Percentiles rank a stretch among this genome's conserved stretches.
These are phyloP conservation scores for Rotaria socialis DNA, from an alignment of 2,888 invertebrate genomes.

Conservation along the genomic window DNA sequence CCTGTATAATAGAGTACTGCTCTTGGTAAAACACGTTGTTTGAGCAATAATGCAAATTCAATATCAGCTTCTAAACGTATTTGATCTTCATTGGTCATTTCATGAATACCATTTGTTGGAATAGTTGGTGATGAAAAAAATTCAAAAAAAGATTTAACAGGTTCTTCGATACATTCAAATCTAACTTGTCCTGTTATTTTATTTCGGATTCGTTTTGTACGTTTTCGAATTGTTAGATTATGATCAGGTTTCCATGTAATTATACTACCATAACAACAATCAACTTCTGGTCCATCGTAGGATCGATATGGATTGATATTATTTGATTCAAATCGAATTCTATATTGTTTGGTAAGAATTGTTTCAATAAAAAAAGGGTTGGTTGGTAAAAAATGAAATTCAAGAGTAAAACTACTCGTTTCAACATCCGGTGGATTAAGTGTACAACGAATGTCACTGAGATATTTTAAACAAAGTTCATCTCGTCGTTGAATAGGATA, in stretches of 20 bases:
- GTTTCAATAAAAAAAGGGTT: slow-evolving; percentile 43
- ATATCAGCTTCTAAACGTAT: slow-evolving; percentile 85
- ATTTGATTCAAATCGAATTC: slow-evolving; percentile 36
- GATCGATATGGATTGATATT: slow-evolving; percentile 38
- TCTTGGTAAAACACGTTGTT: slow-evolving; percentile 88
- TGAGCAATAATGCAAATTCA: slow-evolving; percentile 94
- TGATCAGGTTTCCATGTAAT: slow-evolving; percentile 41
- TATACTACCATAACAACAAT: slow-evolving; percentile 28
- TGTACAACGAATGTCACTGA: slow-evolving; percentile 71
- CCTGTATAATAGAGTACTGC: slow-evolving; percentile 95
- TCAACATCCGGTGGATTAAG: not conserved
- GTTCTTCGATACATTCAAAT: slow-evolving; percentile 85
- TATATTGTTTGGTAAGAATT: slow-evolving; percentile 42
- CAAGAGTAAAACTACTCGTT: slow-evolving; percentile 38
- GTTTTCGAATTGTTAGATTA: slow-evolving; percentile 62
- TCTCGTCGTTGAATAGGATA: slow-evolving; percentile 68
- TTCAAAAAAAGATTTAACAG: slow-evolving; percentile 97
- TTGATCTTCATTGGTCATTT: slow-evolving; percentile 76
- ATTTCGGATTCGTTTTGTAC: slow-evolving; percentile 88
- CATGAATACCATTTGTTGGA: slow-evolving; percentile 28
- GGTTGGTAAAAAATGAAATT: slow-evolving; percentile 55
- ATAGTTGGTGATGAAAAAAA: slow-evolving; percentile 82
- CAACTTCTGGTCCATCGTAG: slow-evolving; percentile 44
- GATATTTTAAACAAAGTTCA: slow-evolving; percentile 78
- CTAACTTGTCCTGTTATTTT: slow-evolving; percentile 86